These are phyloP conservation scores for Megaceryle maxima DNA, from an alignment of 2,113 vertebrate genomes.

Conservation along the genomic window DNA sequence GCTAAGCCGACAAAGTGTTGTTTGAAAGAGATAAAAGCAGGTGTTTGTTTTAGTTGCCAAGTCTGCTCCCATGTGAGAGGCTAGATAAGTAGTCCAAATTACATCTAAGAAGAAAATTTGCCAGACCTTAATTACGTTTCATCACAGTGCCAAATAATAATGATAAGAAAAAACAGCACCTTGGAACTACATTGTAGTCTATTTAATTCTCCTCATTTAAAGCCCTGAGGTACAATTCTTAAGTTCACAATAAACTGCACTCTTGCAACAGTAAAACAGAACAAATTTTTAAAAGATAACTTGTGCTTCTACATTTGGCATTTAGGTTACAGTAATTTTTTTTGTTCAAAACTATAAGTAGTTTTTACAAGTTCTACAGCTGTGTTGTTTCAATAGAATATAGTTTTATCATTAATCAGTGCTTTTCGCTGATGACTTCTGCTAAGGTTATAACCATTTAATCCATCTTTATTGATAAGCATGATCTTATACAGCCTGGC, in stretches of 20 bases:
- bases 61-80: conserved; percentile 60
- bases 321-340: conserved; percentile 52
- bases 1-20: conserved; percentile 5
- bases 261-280: conserved; percentile 49
- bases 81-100: conserved; percentile 74
- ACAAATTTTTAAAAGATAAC: conserved; percentile 60
- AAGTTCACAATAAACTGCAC: conserved; percentile 46
- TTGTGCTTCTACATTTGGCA: conserved; percentile 48
- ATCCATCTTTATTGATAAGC: conserved; percentile 9
- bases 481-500: not conserved
- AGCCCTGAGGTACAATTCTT: conserved; percentile 54
- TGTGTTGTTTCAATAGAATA: conserved; percentile 14
- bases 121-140: conserved; percentile 73
- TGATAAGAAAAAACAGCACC: not conserved
- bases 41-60: conserved; percentile 67
- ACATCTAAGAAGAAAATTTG: conserved; percentile 66
- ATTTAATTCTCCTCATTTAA: conserved; percentile 61
- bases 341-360: conserved; percentile 7
- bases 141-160: conserved; percentile 59
- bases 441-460: not conserved
- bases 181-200: conserved; percentile 52
- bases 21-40: conserved; percentile 65
- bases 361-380: conserved; percentile 48
- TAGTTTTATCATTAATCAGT: conserved; percentile 29
- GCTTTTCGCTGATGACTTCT: conserved; percentile 47